Evolutionary conservation across 1,140 invertebrate species (phyloP), one percentile per base, ranked within the genome.

Genomic region (Bombyx mori): DNA sequence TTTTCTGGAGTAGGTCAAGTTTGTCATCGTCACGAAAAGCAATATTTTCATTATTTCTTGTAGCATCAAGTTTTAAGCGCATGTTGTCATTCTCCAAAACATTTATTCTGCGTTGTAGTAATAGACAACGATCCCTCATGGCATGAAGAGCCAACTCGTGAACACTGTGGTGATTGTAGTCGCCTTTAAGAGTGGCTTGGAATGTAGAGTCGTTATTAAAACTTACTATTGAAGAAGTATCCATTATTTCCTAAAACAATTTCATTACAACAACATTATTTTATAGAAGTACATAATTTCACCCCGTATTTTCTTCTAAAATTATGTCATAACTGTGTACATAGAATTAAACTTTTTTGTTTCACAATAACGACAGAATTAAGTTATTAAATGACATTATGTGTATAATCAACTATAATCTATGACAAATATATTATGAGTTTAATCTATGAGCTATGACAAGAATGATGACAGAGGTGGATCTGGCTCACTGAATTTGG

Each of bases 61-160:
- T 77, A 48, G 82, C 82, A 61, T 92, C 83, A 6, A 90, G 77
- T 65, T 90, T 89, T 52, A 95, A 83, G 54, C 88, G 80, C 65
- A 92, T 82, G 78, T 95, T 95, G 78, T 96, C 94, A 63, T 92
- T 91, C 82, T 95, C 94, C 9, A 95, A 87, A 1, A 79, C 71
- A 42, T 89, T 88, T 51, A 95, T 88, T 68, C 92, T 88, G 58
- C 90, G 88, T 79, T 96, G 93, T 49, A 95, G 81, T 58, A 91
- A 86, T 69, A 92, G 89, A 83, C 94, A 95, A 47, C 94, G 87
- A 80, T 96, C 94, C 72, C 93, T 92, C 89, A 96, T 92, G 7
- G 93, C 94, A 78, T 94, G 91, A 64, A 95, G 88, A 9, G 94
- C 94, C 51, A 95, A 86, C 87, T 93, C 90, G 50, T 94, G 80